phyloP scores from a whole-genome alignment of 2,113 vertebrate genomes.

The Acanthisitta chloris region DNA sequence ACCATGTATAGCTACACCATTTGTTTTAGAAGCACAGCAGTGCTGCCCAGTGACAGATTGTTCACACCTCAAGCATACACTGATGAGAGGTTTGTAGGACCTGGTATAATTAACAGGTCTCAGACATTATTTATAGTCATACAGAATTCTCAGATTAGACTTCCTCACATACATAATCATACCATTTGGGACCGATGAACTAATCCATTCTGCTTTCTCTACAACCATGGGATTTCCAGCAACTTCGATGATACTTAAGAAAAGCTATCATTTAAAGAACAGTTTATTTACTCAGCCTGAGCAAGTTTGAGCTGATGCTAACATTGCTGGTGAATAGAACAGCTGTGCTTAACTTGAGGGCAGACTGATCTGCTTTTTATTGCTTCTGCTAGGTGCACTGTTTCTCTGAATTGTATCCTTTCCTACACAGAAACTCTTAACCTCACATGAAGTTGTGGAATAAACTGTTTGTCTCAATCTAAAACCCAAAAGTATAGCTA shows the following conservation, averaged over 20 bases:
- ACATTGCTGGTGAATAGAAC: neutral
- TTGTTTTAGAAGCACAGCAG: neutral
- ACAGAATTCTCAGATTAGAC: neutral
- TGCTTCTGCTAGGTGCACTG: neutral
- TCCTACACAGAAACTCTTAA: neutral
- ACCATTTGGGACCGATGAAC: neutral
- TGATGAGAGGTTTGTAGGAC: neutral
- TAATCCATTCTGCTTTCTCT: neutral
- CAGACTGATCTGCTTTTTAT: neutral
- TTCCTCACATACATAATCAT: neutral
- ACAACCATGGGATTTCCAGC: neutral
- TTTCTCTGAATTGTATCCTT: neutral
- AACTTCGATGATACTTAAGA: neutral
- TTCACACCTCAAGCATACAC: neutral
- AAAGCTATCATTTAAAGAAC: neutral
- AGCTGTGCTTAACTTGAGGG: neutral
- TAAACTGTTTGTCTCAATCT: neutral
- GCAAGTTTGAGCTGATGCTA: neutral
- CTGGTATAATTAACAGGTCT: neutral
- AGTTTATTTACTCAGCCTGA: neutral
- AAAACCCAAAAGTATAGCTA: neutral
- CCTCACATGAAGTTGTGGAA: neutral
- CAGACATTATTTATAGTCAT: neutral
- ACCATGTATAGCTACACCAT: neutral
- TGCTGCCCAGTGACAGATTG: neutral